Conservation (phyloP, 1,140 invertebrate species). For the Luehdorfia chinensis region DNA sequence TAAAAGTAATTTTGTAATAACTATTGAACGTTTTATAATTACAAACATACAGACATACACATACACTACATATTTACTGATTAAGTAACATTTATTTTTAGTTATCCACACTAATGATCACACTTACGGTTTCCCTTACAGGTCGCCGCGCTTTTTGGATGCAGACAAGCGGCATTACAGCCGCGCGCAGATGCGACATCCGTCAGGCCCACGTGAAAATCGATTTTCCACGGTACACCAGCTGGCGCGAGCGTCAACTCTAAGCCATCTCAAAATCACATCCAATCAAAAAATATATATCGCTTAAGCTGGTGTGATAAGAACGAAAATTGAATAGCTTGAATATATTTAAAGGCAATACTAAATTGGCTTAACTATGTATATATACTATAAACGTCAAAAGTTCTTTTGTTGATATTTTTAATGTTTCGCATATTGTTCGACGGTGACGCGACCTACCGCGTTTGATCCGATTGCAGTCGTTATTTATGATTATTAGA, state of each 20-base stretch:
- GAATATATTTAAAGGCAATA: conserved; percentile 9
- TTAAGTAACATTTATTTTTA: no score
- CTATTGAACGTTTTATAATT: no score
- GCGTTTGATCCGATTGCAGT: conserved; percentile 70
- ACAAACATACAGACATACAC: no score
- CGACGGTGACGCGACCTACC: conserved; percentile 50
- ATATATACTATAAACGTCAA: conserved; percentile 74
- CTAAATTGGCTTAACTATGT: conserved; percentile 34
- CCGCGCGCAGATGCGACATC: conserved; percentile 69
- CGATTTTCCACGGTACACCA: conserved; percentile 74
- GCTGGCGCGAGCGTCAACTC: conserved; percentile 68
- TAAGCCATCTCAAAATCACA: conserved; percentile 25
- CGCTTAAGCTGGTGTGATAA: conserved; percentile 26
- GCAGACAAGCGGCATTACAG: conserved; percentile 49
- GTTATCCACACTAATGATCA: conserved; percentile 14
- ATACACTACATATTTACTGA: no score
- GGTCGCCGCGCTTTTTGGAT: conserved; percentile 50
- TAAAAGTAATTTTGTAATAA: no score
- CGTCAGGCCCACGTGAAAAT: conserved; percentile 73
- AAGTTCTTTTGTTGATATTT: conserved; percentile 76
- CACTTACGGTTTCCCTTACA: conserved; percentile 36
- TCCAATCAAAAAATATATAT: conserved; percentile 2
- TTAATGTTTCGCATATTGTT: conserved; percentile 77
- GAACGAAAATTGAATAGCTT: conserved; percentile 21
- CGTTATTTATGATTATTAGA: conserved; percentile 75